Evolutionary conservation across 2,888 invertebrate genomes (phyloP), one percentile per base, ranked within the genome.

Genomic region (Drosophila paramelanica): DNA sequence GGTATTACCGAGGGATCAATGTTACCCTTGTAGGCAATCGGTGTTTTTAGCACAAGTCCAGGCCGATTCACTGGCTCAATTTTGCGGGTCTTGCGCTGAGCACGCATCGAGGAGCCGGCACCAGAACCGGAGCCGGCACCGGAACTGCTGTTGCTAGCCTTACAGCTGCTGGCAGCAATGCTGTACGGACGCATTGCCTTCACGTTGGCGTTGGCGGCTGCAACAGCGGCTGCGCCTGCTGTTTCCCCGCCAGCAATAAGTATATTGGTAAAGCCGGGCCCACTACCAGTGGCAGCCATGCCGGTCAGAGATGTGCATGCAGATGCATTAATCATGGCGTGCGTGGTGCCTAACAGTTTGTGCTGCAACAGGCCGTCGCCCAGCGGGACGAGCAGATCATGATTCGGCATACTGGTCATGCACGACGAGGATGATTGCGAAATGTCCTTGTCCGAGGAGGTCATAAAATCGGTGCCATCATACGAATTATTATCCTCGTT

Each of bases 1-100:
- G 97, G 97, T 93, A 97, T 95, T 89, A 97, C 96, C 74, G 96
- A 96, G 68, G 96, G 94, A 93, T 97, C 97, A 60, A 96, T 95
- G 91, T 95, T 95, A 87, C 95, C 95, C 90, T 96, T 95, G 93
- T 96, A 96, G 52, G 96, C 96, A 77, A 96, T 96, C 66, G 96
- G 96, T 73, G 96, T 96, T 92, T 96, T 96, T 76, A 96, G 92
- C 84, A 96, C 95, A 69, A 96, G 93, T 57, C 95, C 95, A 57
- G 96, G 96, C 92, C 96, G 95, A 91, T 95, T 95, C 49, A 96
- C 94, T 41, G 96, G 95, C 90, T 95, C 95, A 78, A 96, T 96
- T 93, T 96, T 96, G 62, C 92, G 90, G 20, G 92, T 92, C 74
- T 92, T 92, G 73, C 92, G 89, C 59, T 91, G 91, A 20, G 89